These are phyloP conservation scores for Zeuzera pyrina DNA, from an alignment of 2,888 invertebrate genomes.

Conservation along the genomic window DNA sequence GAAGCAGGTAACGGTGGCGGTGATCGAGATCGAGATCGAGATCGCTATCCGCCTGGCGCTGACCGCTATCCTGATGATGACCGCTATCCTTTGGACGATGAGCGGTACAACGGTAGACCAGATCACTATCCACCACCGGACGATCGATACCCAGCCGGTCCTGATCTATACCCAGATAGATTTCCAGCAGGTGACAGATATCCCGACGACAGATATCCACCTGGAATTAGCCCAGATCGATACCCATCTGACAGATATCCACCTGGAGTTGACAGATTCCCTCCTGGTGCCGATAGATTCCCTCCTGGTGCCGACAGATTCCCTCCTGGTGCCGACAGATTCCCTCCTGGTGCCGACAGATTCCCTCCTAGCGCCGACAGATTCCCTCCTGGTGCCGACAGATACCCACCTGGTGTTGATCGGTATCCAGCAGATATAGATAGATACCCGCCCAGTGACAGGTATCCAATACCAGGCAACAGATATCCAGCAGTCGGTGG, in stretches of 20 bases:
- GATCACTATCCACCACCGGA: conserved; percentile 61
- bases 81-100: conserved; percentile 67
- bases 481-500: conserved; percentile 36
- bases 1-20: conserved; percentile 59
- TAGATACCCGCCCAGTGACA: conserved; percentile 43
- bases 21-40: conserved; percentile 41
- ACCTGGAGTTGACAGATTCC: conserved; percentile 38
- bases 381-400: conserved; percentile 61
- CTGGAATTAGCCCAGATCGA: conserved; percentile 53
- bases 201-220: conserved; percentile 65
- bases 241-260: conserved; percentile 60
- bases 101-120: conserved; percentile 51
- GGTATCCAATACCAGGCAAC: conserved; percentile 41
- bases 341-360: conserved; percentile 61
- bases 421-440: conserved; percentile 48
- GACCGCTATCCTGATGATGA: conserved; percentile 66
- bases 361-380: conserved; percentile 68
- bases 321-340: conserved; percentile 56
- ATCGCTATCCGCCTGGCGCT: conserved; percentile 58
- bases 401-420: conserved; percentile 39
- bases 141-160: conserved; percentile 32
- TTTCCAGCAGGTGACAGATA: conserved; percentile 44
- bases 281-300: conserved; percentile 55
- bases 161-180: conserved; percentile 53
- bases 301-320: conserved; percentile 46